Conservation (phyloP, 2,797 vertebrate genomes). For the Euthynnus affinis region DNA sequence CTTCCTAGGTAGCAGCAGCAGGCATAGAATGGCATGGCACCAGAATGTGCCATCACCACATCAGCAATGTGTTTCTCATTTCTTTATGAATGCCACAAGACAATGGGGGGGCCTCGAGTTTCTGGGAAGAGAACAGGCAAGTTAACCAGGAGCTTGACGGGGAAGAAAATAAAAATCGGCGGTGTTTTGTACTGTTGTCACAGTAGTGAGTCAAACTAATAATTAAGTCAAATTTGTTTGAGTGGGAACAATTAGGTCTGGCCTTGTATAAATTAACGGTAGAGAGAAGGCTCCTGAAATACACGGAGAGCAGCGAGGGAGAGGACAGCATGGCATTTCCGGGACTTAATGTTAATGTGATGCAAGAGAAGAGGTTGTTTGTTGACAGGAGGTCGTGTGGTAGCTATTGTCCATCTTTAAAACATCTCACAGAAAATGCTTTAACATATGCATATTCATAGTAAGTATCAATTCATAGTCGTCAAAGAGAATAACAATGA, state of each 20-base stretch:
- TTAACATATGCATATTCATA: background rate
- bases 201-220: conserved; percentile 29
- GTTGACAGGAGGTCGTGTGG: background rate
- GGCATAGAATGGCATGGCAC: conserved; percentile 49
- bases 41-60: conserved; percentile 55
- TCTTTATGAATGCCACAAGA: conserved; percentile 40
- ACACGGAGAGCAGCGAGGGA: background rate
- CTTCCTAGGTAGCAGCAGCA: conserved; percentile 63
- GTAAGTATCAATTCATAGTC: background rate
- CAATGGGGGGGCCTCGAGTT: conserved; percentile 25
- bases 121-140: conserved; percentile 58
- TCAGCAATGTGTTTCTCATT: conserved; percentile 58
- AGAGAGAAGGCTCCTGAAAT: background rate
- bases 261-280: background rate
- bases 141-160: conserved; percentile 42
- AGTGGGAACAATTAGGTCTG: conserved; percentile 31
- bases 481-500: conserved; percentile 37
- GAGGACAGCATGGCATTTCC: conserved; percentile 3
- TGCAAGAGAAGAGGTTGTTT: background rate
- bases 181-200: conserved; percentile 29
- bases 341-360: background rate
- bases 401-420: background rate
- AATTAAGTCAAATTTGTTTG: conserved; percentile 34
- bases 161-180: conserved; percentile 57
- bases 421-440: conserved; percentile 8